phyloP scores from a whole-genome alignment of 2,888 invertebrate genomes.

The Hyposoter dolosus region DNA sequence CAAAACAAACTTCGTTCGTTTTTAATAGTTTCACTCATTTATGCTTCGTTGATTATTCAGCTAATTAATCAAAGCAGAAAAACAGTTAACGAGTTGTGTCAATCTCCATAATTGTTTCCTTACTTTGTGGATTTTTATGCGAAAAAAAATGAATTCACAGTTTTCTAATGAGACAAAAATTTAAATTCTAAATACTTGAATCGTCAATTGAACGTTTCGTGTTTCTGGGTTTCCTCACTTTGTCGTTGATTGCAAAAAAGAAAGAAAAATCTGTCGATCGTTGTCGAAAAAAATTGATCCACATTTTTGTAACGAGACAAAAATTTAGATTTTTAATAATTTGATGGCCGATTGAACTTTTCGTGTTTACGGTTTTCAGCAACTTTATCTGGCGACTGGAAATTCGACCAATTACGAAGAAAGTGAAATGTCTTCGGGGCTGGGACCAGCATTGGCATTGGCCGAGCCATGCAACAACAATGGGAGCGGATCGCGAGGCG shows the following conservation, averaged over 20 bases:
- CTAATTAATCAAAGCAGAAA: not conserved
- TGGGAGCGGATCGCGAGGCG: constrained; percentile 77
- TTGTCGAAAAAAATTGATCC: not conserved
- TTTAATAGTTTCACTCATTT: constrained; percentile 4
- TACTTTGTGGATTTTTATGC: not conserved
- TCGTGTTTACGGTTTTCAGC: constrained; percentile 85
- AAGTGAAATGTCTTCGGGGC: constrained; percentile 84
- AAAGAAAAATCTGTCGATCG: too few relatives aligned
- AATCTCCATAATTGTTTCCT: not conserved
- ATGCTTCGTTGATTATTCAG: constrained; percentile 11
- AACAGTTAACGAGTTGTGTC: not conserved
- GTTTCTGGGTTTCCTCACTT: not conserved
- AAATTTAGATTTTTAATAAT: too few relatives aligned
- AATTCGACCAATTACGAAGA: constrained; percentile 87
- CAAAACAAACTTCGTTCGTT: not conserved
- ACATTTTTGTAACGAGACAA: too few relatives aligned
- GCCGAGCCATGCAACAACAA: constrained; percentile 86
- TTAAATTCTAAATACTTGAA: not conserved
- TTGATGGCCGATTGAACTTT: too few relatives aligned
- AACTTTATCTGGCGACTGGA: constrained; percentile 91
- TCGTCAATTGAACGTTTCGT: not conserved
- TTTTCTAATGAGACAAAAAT: too few relatives aligned
- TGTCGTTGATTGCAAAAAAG: not conserved
- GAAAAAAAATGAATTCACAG: not conserved
- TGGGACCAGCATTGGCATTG: constrained; percentile 84